Conservation (phyloP, 2,888 invertebrate species). For the Archips xylosteana region DNA sequence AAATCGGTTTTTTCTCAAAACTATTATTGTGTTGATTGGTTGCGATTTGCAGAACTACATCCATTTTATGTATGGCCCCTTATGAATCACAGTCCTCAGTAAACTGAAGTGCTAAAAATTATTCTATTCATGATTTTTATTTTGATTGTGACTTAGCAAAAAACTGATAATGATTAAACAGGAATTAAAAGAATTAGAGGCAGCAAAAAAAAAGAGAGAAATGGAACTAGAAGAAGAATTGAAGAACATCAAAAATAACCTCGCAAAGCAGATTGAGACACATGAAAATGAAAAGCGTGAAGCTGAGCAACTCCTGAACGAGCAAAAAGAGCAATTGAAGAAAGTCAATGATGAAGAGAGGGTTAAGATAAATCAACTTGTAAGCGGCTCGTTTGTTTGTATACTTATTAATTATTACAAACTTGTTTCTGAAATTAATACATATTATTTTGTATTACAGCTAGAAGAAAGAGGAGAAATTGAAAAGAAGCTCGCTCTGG, state of each 20-base stretch:
- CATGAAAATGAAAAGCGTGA: conserved; percentile 72
- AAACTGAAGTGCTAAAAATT: too few relatives aligned
- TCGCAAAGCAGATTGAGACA: conserved; percentile 70
- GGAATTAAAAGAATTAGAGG: conserved; percentile 72
- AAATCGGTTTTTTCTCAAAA: too few relatives aligned
- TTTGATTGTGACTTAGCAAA: background rate
- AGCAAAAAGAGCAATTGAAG: conserved; percentile 70
- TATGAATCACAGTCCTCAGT: too few relatives aligned
- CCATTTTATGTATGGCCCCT: too few relatives aligned
- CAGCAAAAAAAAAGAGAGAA: conserved; percentile 69
- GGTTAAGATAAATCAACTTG: conserved; percentile 69
- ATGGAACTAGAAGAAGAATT: conserved; percentile 69
- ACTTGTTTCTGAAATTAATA: background rate
- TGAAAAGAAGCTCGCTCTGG: conserved; percentile 64
- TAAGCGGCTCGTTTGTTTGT: conserved; percentile 47
- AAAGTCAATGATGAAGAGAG: conserved; percentile 72
- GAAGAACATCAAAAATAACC: conserved; percentile 67
- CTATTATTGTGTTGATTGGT: too few relatives aligned
- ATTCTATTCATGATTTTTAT: too few relatives aligned
- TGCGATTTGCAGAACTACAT: too few relatives aligned
- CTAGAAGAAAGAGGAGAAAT: conserved; percentile 70
- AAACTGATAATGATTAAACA: conserved; percentile 43
- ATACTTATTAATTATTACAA: background rate
- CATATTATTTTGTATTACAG: conserved; percentile 52
- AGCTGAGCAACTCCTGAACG: conserved; percentile 65